Base-by-base conservation (phyloP, 2,797 vertebrate genomes). In the Brotula barbata region DNA sequence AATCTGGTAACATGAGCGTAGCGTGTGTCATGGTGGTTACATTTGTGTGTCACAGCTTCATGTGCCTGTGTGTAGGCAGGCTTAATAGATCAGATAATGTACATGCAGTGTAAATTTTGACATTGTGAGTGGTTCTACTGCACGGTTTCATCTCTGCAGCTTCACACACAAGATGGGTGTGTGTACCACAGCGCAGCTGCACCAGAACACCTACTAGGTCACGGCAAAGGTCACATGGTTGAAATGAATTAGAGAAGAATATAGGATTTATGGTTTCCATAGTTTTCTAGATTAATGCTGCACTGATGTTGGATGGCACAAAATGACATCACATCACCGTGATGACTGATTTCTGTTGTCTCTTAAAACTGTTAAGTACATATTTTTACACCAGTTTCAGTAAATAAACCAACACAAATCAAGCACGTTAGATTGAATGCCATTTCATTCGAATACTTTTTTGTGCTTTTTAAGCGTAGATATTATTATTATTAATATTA, bases 121-220 rank as follows among this genome's bases (percentile, higher is more conserved):
- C 71, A 73, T 54, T 59, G 54, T 71, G 67, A 55, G 77, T 78
- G 74, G 45, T 31, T 65, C 43, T 39, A 70, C 56, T 20, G 67
- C 70, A 68, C 5, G 36, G 43, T 50, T 58, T 4, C 71, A 68
- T 78, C 80, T 84, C 75, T 50, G 58, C 77, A 63, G 67, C 69
- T 78, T 87, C 44, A 69, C 79, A 77, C 84, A 70, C 62, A 45
- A 64, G 47, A 58, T 58, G 75, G 62, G 75, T 82, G 58, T 58
- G 76, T 68, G 77, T 11, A 39, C 55, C 53, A n/a, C n/a, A n/a
- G n/a, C n/a, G 68, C 19, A 28, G 72, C 22, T 53, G 54, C 73
- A 51, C 42, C 25, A 8, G 25, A 14, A 19, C 71, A 58, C 15
- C 12, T 10, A 33, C 1, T 36, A 67, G 71, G 62, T 73, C 56